Conservation (phyloP, 2,797 vertebrate genomes). For the Capromys pilorides region DNA sequence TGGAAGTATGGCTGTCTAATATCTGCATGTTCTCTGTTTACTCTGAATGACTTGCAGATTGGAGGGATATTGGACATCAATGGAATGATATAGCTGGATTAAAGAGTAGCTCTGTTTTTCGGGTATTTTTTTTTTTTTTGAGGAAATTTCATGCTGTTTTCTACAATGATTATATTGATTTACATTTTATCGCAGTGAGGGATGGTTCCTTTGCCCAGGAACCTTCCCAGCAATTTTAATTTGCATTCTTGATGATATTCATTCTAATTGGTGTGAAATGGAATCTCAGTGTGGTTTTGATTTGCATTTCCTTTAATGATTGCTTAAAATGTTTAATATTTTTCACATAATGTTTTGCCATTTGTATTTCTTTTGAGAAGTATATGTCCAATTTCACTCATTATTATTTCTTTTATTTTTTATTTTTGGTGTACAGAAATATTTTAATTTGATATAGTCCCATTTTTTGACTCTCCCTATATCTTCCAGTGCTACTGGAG, state of each 20-base stretch:
- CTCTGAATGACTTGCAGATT: not conserved
- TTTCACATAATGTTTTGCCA: not conserved
- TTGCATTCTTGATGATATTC: not conserved
- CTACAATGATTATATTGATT: not conserved
- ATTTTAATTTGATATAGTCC: not conserved
- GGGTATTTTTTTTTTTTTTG: not conserved
- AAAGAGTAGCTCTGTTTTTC: not conserved
- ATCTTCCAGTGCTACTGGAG: not conserved
- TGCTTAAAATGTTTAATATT: not conserved
- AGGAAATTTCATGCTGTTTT: not conserved
- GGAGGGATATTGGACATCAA: not conserved
- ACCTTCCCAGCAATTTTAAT: not conserved
- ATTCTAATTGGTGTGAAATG: not conserved
- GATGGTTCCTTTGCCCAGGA: not conserved
- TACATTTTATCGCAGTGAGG: not conserved
- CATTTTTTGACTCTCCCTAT: no score
- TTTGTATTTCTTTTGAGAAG: not conserved
- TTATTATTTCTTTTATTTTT: not conserved
- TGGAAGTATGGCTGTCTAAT: not conserved
- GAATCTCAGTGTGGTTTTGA: not conserved
- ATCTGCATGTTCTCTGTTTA: not conserved
- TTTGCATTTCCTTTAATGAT: not conserved
- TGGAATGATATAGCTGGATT: not conserved
- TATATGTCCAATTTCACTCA: not conserved
- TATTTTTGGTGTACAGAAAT: not conserved